Base-by-base conservation (phyloP, 2,888 invertebrate species). In the Rhagonycha lutea region DNA sequence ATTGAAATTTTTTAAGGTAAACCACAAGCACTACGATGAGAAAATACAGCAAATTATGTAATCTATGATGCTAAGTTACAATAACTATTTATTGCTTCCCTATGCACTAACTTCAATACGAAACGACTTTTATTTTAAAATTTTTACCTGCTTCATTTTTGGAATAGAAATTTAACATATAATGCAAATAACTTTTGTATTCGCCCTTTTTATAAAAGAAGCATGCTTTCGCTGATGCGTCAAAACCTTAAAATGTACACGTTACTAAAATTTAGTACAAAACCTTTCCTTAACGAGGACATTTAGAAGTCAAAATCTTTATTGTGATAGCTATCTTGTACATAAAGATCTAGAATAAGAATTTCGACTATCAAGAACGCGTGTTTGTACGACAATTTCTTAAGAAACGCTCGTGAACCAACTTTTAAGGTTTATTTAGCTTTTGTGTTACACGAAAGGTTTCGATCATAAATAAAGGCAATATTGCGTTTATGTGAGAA, bases 281-380 rank as follows among this genome's bases (percentile, higher is more conserved):
- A 65, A 24, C 18, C 63, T 65, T 65, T 65, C 47, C 47, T 23
- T 61, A 61, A 70, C 11, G 12, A 67, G 68, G 60, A 28, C 67
- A 68, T 61, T 72, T 68, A 29, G 68, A 61, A 72, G 61, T 18
- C 32, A 70, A 65, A 72, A 68, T 28, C 68, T 68, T 72, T 68
- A 68, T 47, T 61, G 68, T 61, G 61, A 61, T 68, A 32, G 28
- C 61, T 72, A 72, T 72, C 72, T 72, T 60, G 61, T 26, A 72
- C 72, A 68, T 72, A 72, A 72, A 72, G 68, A 72, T 72, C 68
- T 68, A 72, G 61, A 68, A 61, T 61, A 24, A 61, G 68, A 68
- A 72, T 72, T 68, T 68, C 18, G 61, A 68, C 28, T 68, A 72
- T 72, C 72, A 14, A 18, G 72, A 68, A 68, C 63, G 71, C 26